phyloP scores from a whole-genome alignment of 2,888 invertebrate genomes.

The Erebia ligea region DNA sequence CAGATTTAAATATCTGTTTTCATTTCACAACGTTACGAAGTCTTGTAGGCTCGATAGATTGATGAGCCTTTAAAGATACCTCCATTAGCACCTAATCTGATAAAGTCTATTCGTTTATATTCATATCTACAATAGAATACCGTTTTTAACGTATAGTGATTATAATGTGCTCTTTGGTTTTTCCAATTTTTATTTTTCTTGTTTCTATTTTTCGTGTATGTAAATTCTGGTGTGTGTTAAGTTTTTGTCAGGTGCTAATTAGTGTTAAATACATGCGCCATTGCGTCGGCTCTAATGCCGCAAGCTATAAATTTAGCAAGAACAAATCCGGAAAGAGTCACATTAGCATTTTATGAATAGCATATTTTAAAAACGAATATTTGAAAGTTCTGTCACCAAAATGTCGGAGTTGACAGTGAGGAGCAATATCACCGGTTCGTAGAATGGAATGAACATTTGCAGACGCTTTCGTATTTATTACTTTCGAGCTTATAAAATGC shows the following conservation, averaged over 20 bases:
- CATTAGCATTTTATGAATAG: conserved; percentile 76
- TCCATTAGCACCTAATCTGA: conserved; percentile 66
- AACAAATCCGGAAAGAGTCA: conserved; percentile 66
- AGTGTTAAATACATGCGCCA: conserved; percentile 51
- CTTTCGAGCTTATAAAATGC: conserved; percentile 34
- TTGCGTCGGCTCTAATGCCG: conserved; percentile 52
- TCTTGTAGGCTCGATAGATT: conserved; percentile 41
- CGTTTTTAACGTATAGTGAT: conserved; percentile 13
- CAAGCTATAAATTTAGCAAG: conserved; percentile 67
- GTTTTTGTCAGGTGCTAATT: conserved; percentile 68
- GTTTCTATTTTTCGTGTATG: conserved; percentile 20
- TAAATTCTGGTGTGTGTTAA: conserved; percentile 22
- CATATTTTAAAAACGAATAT: conserved; percentile 61
- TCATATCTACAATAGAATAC: conserved; percentile 27
- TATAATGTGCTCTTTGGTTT: too few species aligned
- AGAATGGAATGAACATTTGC: conserved; percentile 46
- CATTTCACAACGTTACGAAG: conserved; percentile 31
- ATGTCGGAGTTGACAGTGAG: conserved; percentile 41
- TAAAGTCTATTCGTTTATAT: conserved; percentile 24
- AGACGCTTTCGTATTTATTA: conserved; percentile 44
- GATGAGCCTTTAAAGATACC: conserved; percentile 54
- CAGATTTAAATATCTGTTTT: conserved; percentile 77
- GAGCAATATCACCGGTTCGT: conserved; percentile 47
- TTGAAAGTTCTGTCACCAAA: conserved; percentile 62
- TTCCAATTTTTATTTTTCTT: conserved; percentile 43